Percentiles rank a stretch among this genome's conserved stretches.
Evolutionary conservation across 23 tunicate genomes (phyloP).

Genomic region (Styela plicata): DNA sequence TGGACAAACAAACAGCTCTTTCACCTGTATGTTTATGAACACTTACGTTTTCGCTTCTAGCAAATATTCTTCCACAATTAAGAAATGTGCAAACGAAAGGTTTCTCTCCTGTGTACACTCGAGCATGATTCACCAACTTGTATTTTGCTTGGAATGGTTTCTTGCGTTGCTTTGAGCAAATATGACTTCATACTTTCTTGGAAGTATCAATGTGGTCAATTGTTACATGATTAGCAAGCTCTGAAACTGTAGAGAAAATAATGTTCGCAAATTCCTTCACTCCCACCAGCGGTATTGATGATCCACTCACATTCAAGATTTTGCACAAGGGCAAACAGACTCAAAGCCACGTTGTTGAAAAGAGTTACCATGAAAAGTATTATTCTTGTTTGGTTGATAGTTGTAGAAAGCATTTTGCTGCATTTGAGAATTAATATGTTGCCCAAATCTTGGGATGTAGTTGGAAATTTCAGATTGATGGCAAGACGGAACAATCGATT

Average conservation of each 20-base stretch:
- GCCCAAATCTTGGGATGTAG: background rate
- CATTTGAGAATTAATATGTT: background rate
- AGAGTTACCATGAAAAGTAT: too few relatives aligned
- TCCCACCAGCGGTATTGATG: constrained; percentile 9
- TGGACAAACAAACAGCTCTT: constrained; percentile 63
- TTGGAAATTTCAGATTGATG: background rate
- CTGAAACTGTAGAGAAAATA: constrained; percentile 35
- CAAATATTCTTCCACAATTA: constrained; percentile 55
- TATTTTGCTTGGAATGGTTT: constrained; percentile 72
- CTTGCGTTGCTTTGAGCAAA: constrained; percentile 51
- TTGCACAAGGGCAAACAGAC: too few relatives aligned
- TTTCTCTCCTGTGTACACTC: constrained; percentile 42
- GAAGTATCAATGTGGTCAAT: constrained; percentile 57
- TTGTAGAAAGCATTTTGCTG: background rate
- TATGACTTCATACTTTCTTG: constrained; percentile 67
- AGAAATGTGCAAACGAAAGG: background rate
- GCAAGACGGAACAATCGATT: background rate
- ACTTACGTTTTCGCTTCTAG: constrained; percentile 65
- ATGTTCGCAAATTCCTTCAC: constrained; percentile 27
- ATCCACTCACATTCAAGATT: too few relatives aligned
- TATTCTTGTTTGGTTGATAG: too few relatives aligned
- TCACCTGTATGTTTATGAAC: constrained; percentile 77
- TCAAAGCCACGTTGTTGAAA: too few relatives aligned
- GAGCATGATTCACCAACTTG: constrained; percentile 78
- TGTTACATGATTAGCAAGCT: constrained; percentile 59